Base-by-base conservation (phyloP, 2,888 invertebrate species). In the Cephonodes hylas region DNA sequence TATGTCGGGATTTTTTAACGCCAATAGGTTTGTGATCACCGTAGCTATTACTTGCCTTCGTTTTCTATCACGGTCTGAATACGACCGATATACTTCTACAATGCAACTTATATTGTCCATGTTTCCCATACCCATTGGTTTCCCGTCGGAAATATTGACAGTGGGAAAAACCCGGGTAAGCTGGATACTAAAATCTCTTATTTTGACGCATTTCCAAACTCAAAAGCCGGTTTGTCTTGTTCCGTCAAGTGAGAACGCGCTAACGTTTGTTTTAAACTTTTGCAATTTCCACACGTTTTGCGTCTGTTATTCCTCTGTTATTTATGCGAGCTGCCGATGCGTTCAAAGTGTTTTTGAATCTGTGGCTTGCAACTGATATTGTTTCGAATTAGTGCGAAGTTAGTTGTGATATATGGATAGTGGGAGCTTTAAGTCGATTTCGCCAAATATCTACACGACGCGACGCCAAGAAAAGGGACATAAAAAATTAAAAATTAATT, bases 251-350 rank as follows among this genome's bases (percentile, higher is more conserved):
- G n/a, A 62, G 65, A 68, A 62, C 66, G 62, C 68, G 66, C 67
- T 70, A n/a, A n/a, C 71, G 63, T 79, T 75, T 79, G 73, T 75
- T 77, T 74, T 64, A 66, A 79, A 79, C 80, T 79, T 79, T 76
- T 63, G 72, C 76, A 79, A 79, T 78, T 74, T 74, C 58, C 70
- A 70, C 64, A 66, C 70, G 74, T 70, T 74, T 70, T 20, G 5
- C 70, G 74, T 76, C 72, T 72, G 71, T 70, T 38, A 38, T 38
- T 2, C n/a, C 4, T 72, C 69, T 66, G 61, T 71, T 65, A 66
- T 64, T 69, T 71, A 65, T 62, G 66, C 66, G 66, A 63, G 44
- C 65, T 64, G 69, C 69, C 67, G 69, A 73, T 74, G 59, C 18
- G 13, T 25, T 38, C 22, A 10, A 18, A 44, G 20, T 44, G 20